phyloP scores from a whole-genome alignment of 2,113 vertebrate genomes.

The Anguilla japonica region DNA sequence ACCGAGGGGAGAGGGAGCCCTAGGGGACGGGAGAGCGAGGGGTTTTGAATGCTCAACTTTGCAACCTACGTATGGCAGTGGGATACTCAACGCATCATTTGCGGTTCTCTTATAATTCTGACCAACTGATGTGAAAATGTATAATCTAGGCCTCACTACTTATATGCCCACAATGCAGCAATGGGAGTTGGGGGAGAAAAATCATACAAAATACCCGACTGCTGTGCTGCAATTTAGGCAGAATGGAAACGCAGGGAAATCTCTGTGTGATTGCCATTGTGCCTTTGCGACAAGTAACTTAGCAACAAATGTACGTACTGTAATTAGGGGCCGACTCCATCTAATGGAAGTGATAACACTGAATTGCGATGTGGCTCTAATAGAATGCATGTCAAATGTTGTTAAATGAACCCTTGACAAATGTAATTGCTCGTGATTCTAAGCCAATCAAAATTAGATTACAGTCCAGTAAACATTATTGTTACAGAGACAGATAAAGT shows the following conservation, averaged over 20 bases:
- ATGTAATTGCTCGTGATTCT: not conserved
- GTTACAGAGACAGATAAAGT: not conserved
- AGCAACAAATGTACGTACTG: not conserved
- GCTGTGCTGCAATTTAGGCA: not conserved
- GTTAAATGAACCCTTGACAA: conserved; percentile 1
- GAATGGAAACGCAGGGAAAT: not conserved
- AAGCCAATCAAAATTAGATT: not conserved
- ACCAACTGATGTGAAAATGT: not conserved
- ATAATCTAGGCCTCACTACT: not conserved
- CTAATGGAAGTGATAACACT: not conserved
- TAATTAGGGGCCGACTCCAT: not conserved
- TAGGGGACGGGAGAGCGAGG: not conserved
- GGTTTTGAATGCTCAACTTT: not conserved
- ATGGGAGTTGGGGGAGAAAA: not conserved
- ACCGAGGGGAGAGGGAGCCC: not conserved
- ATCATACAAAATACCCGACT: not conserved
- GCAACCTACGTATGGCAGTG: not conserved
- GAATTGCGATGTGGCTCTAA: not conserved
- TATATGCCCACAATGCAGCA: not conserved
- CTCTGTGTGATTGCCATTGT: not conserved
- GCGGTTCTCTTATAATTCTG: not conserved
- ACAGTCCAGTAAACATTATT: not conserved
- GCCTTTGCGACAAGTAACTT: not conserved
- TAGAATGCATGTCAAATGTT: conserved; percentile 9
- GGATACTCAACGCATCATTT: not conserved